Percentiles rank a stretch among this genome's conserved stretches.
phyloP scores from a whole-genome alignment of 2,113 vertebrate genomes.

The Furnarius figulus region DNA sequence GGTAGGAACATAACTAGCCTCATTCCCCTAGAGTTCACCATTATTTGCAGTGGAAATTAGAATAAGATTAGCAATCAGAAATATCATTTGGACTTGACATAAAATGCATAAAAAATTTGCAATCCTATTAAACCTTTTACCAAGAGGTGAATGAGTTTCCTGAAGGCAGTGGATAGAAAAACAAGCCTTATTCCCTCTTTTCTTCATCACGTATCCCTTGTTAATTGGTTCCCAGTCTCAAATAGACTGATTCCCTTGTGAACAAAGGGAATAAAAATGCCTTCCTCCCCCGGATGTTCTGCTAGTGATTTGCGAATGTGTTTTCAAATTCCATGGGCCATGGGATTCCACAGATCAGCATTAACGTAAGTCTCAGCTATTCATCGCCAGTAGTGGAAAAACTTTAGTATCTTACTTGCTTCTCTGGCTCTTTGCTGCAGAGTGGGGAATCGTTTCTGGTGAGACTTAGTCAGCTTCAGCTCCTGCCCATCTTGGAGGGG shows the following conservation, averaged over 20 bases:
- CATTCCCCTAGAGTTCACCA: not conserved
- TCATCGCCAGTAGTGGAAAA: not conserved
- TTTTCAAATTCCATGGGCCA: not conserved
- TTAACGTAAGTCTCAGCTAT: not conserved
- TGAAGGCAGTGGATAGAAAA: not conserved
- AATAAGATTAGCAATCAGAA: not conserved
- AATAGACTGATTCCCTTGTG: not conserved
- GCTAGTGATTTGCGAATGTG: not conserved
- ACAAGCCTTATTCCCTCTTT: not conserved
- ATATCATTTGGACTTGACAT: not conserved
- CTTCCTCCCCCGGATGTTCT: not conserved
- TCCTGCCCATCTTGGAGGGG: not conserved
- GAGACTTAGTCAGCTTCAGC: not conserved
- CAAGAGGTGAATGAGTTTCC: not conserved
- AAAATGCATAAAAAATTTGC: not conserved
- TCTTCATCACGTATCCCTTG: accelerated
- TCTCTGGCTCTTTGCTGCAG: not conserved
- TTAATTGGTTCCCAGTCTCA: not conserved
- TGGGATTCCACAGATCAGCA: not conserved
- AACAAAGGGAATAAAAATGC: not conserved
- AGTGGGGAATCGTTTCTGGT: not conserved
- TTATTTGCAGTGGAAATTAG: not conserved
- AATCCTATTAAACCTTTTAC: not conserved
- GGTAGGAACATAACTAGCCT: not conserved
- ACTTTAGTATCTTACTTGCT: accelerated